phyloP scores from a whole-genome alignment of 2,113 vertebrate genomes.

The Anguilla japonica region DNA sequence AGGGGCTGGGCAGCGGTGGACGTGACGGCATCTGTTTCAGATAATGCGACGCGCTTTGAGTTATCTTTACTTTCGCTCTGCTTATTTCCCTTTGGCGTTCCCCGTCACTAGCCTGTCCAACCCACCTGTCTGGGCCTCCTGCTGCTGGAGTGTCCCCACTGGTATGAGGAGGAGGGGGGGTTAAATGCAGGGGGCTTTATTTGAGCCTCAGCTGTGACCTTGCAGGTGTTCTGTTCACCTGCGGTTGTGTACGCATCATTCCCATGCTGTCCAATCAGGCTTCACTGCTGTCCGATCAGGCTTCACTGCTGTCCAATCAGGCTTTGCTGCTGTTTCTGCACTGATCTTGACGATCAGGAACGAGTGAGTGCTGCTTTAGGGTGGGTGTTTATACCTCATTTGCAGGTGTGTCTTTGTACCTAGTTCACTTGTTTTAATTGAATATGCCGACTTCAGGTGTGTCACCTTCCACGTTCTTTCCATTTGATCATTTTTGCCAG shows the following conservation, averaged over 20 bases:
- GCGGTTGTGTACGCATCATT: not conserved
- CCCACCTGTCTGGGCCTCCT: not conserved
- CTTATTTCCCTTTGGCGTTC: not conserved
- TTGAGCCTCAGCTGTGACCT: not conserved
- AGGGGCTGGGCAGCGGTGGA: not conserved
- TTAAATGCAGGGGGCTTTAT: not conserved
- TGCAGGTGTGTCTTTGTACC: too few relatives aligned
- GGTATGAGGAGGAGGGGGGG: not conserved
- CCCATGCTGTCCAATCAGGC: not conserved
- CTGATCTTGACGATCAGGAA: too few relatives aligned
- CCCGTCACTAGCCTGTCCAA: not conserved
- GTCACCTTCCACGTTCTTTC: too few relatives aligned
- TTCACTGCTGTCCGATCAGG: too few relatives aligned
- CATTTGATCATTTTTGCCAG: too few relatives aligned
- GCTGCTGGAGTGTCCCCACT: too few relatives aligned
- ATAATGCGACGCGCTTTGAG: not conserved
- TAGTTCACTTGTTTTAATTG: too few relatives aligned
- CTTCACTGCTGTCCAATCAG: too few relatives aligned
- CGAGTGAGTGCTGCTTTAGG: too few relatives aligned
- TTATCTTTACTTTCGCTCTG: not conserved
- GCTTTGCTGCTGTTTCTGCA: too few relatives aligned
- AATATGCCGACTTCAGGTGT: too few relatives aligned
- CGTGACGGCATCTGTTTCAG: not conserved
- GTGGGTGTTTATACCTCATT: too few relatives aligned
- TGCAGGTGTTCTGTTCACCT: not conserved